Conservation (phyloP, 92 coral and sea anemone species). For the Actinostola sp. region DNA sequence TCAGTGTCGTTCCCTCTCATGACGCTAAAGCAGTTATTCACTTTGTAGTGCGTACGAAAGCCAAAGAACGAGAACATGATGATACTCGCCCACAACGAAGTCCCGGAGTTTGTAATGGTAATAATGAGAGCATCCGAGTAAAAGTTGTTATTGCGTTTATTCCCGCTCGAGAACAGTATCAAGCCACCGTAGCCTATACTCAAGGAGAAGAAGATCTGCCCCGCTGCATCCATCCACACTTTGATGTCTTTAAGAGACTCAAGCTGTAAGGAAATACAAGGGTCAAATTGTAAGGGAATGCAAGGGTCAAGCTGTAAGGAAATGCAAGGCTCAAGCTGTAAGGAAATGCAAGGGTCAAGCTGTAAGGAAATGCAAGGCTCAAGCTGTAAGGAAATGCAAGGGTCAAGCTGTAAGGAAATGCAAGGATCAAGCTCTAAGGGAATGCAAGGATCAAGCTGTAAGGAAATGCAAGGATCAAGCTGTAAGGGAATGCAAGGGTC, state of each 20-base stretch:
- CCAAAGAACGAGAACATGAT: conserved; percentile 96
- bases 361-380: no score
- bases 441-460: no score
- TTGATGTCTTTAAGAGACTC: conserved; percentile 80
- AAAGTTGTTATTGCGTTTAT: conserved; percentile 73
- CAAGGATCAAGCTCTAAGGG: no score
- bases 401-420: no score
- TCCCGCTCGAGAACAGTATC: conserved; percentile 75
- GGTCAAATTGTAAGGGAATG: no score
- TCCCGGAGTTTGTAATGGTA: conserved; percentile 78
- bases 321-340: no score
- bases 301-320: no score
- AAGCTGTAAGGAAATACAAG: conserved; percentile 40
- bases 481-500: no score
- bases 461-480: no score
- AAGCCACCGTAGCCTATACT: conserved; percentile 91
- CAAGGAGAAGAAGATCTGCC: conserved; percentile 91
- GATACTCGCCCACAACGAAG: conserved; percentile 93
- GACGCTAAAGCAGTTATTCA: conserved; percentile 35
- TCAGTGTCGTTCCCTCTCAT: conserved; percentile 4
- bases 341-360: no score
- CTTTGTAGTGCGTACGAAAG: conserved; percentile 65
- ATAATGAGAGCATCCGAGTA: conserved; percentile 75
- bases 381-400: no score
- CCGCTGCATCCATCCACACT: conserved; percentile 97